A percentile compares a stretch with the other conserved stretches of the same genome.
These are phyloP conservation scores for Acinonyx jubatus DNA, from an alignment of 2,113 vertebrate genomes.

Conservation along the genomic window DNA sequence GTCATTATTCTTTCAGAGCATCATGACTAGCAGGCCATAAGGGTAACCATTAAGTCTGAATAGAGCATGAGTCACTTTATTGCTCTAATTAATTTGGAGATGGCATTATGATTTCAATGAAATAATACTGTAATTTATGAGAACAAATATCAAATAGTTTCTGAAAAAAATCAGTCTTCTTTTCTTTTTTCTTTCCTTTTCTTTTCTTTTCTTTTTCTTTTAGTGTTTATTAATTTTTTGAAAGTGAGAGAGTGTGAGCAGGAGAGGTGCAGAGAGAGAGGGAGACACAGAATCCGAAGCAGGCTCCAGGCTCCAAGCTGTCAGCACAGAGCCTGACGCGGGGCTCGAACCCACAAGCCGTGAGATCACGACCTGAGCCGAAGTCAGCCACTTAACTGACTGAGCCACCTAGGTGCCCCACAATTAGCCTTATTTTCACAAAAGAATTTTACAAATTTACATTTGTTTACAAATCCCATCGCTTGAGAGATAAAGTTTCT, in stretches of 20 bases:
- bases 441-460: background rate
- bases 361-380: too few relatives aligned
- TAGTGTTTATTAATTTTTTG: too few relatives aligned
- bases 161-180: background rate
- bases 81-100: slow-evolving; percentile 6
- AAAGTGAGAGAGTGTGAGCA: too few relatives aligned
- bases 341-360: too few relatives aligned
- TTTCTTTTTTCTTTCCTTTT: too few relatives aligned
- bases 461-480: background rate
- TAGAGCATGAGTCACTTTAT: background rate
- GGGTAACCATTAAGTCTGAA: background rate
- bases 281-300: too few relatives aligned
- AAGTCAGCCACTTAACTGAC: too few relatives aligned
- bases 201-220: too few relatives aligned
- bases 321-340: too few relatives aligned
- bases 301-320: too few relatives aligned
- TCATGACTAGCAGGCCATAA: background rate
- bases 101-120: background rate
- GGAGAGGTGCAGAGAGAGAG: too few relatives aligned
- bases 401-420: too few relatives aligned
- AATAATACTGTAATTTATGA: background rate
- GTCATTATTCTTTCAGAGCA: background rate
- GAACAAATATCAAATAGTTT: background rate
- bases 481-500: background rate
- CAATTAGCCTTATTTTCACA: background rate